Evolutionary conservation across 2,888 invertebrate genomes (phyloP).

Genomic region (Mechanitis messenoides): DNA sequence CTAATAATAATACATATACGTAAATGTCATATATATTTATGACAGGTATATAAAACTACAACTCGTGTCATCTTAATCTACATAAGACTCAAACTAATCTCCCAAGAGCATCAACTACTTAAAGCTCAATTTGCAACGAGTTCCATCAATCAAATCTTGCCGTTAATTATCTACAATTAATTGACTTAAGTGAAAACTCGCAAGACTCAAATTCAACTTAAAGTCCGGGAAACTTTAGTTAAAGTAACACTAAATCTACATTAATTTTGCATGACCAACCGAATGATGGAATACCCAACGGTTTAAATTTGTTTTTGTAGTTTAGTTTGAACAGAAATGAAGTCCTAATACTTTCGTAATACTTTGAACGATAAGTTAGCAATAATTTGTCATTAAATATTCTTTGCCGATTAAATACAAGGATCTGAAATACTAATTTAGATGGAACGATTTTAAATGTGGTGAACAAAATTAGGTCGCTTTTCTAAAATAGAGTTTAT

Average conservation of each 20-base stretch:
- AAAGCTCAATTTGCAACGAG: conserved; percentile 25
- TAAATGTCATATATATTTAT: neutral
- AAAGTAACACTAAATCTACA: conserved; percentile 30
- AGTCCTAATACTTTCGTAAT: conserved; percentile 8
- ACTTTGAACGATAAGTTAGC: neutral
- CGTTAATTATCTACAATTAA: conserved; percentile 35
- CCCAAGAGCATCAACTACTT: conserved; percentile 15
- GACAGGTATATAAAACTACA: conserved; percentile 5
- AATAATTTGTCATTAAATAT: too few species aligned
- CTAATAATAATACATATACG: too few species aligned
- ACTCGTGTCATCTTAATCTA: neutral
- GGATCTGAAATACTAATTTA: too few species aligned
- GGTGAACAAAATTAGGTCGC: too few species aligned
- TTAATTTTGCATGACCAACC: conserved; percentile 29
- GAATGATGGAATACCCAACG: conserved; percentile 23
- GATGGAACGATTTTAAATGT: too few species aligned
- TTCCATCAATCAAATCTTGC: conserved; percentile 36
- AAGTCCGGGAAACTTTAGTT: conserved; percentile 33
- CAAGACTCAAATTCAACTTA: conserved; percentile 36
- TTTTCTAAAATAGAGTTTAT: too few species aligned
- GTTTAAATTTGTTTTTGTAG: conserved; percentile 19
- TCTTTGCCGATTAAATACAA: too few species aligned
- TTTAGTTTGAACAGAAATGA: conserved; percentile 19
- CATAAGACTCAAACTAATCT: conserved; percentile 12
- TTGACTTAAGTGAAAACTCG: conserved; percentile 35